Conservation (phyloP, 1,140 invertebrate species). For the Gryon sp. region DNA sequence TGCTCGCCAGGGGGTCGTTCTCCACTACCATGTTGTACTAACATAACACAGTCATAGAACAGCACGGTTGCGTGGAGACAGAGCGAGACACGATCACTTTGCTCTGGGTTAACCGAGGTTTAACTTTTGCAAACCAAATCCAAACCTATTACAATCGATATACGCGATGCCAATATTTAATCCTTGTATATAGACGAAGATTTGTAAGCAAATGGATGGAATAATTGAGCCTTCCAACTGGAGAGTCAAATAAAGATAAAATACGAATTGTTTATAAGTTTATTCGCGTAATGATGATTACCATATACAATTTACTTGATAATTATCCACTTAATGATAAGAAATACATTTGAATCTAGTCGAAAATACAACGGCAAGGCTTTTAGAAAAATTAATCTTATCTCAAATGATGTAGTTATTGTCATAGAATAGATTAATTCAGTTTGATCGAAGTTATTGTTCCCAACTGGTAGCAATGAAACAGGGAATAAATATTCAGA, state of each 20-base stretch:
- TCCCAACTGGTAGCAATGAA: too few species aligned
- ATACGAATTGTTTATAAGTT: neutral
- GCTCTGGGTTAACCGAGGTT: slow-evolving; percentile 56
- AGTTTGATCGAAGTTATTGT: too few species aligned
- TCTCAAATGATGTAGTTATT: too few species aligned
- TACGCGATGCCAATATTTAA: slow-evolving; percentile 34
- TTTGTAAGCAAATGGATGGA: slow-evolving; percentile 2
- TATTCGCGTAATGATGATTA: too few species aligned
- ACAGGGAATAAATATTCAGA: too few species aligned
- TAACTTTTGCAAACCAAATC: slow-evolving; percentile 44
- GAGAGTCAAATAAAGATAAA: neutral
- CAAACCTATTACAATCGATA: slow-evolving; percentile 48
- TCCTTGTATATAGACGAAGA: slow-evolving; percentile 14
- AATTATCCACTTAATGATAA: too few species aligned
- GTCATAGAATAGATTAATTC: too few species aligned
- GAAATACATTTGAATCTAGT: too few species aligned
- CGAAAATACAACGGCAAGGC: too few species aligned
- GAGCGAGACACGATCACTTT: slow-evolving; percentile 33
- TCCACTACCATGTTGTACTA: slow-evolving; percentile 67
- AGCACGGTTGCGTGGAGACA: slow-evolving; percentile 51
- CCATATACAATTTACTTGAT: too few species aligned
- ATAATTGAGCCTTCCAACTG: neutral
- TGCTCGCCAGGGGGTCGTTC: slow-evolving; percentile 75
- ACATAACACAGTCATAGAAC: slow-evolving; percentile 62
- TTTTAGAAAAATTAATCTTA: too few species aligned